phyloP scores from a whole-genome alignment of 2,797 vertebrate genomes.

The Anabacerthia variegaticeps region DNA sequence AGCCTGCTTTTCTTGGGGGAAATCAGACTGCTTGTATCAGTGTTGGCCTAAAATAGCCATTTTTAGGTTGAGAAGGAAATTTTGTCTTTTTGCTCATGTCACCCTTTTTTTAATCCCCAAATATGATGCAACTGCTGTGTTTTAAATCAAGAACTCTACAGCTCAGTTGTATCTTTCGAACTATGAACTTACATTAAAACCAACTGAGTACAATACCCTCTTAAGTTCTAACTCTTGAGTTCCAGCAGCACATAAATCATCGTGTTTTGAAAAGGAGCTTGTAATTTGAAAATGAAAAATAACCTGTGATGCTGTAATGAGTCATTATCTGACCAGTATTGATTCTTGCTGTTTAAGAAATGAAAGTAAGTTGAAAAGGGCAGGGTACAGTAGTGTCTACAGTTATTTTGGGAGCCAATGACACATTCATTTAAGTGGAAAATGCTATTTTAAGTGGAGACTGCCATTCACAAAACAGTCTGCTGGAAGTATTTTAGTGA shows the following conservation, averaged over 20 bases:
- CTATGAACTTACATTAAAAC: not conserved
- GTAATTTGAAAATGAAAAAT: not conserved
- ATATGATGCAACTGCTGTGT: not conserved
- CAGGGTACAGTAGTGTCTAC: not conserved
- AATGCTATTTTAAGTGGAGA: constrained; percentile 4
- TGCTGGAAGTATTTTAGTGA: not conserved
- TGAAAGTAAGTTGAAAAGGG: not conserved
- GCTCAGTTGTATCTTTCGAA: not conserved
- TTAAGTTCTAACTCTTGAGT: not conserved
- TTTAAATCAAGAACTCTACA: not conserved
- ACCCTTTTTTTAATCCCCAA: not conserved
- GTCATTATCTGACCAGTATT: not conserved
- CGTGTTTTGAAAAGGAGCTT: not conserved
- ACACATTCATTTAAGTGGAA: constrained; percentile 17
- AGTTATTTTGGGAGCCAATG: constrained; percentile 8
- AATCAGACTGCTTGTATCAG: not conserved
- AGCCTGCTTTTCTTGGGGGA: not conserved
- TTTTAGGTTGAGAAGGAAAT: not conserved
- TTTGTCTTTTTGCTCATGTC: not conserved
- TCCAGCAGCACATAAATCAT: not conserved
- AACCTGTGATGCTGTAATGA: not conserved
- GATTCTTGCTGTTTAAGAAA: constrained; percentile 22
- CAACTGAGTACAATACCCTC: not conserved
- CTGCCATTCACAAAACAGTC: not conserved
- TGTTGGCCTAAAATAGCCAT: not conserved